These are phyloP conservation scores for Neodon shergylaensis DNA, from an alignment of 2,113 vertebrate genomes.

Conservation along the genomic window DNA sequence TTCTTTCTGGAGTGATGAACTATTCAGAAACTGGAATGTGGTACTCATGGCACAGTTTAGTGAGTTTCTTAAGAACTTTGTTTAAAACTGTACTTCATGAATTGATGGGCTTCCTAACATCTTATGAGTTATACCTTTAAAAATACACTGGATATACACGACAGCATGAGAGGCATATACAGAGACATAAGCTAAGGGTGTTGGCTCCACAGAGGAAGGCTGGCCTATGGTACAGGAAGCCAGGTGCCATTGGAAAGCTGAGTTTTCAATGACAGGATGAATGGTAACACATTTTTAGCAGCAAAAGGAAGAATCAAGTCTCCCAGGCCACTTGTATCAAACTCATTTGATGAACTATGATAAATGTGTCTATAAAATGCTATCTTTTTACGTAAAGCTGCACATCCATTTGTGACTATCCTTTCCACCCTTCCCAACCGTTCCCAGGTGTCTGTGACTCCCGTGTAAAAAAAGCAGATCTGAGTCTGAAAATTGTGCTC, in stretches of 20 bases:
- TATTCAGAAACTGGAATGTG: not conserved
- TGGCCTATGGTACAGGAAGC: not conserved
- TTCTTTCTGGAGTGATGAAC: not conserved
- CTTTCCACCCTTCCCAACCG: not conserved
- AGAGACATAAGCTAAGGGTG: not conserved
- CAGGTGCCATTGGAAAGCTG: not conserved
- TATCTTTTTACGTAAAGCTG: not conserved
- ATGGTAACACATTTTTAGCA: not conserved
- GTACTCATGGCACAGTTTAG: not conserved
- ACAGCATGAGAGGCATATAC: not conserved
- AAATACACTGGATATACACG: not conserved
- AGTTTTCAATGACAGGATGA: not conserved
- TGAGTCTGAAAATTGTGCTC: not conserved
- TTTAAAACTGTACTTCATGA: not conserved
- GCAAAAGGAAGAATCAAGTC: not conserved
- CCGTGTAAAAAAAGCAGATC: not conserved
- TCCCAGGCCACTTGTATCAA: not conserved
- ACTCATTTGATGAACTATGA: slow-evolving; percentile 14
- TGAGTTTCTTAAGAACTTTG: not conserved
- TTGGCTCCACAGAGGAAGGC: not conserved
- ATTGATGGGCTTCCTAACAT: not conserved
- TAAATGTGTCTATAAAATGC: not conserved
- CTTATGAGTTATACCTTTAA: not conserved
- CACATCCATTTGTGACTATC: not conserved
- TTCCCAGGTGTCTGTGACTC: not conserved